A percentile compares a stretch with the other conserved stretches of the same genome.
Conservation (phyloP, 2,797 vertebrate genomes). For the Cyclopterus lumpus region DNA sequence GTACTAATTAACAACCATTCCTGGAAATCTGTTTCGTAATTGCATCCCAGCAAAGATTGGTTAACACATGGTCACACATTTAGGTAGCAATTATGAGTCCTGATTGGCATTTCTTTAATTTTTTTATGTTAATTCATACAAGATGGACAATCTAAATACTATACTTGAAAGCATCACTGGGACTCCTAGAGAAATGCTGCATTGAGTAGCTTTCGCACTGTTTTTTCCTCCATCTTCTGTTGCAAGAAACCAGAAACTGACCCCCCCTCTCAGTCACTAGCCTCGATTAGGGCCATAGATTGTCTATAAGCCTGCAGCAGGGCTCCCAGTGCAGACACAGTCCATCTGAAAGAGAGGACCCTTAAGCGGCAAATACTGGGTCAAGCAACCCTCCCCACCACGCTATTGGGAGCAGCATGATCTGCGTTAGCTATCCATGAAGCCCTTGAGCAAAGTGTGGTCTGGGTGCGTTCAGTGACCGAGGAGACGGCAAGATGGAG, state of each 20-base stretch:
- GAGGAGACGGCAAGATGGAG: conserved; percentile 31
- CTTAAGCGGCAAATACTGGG: neutral
- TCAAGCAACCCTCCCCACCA: neutral
- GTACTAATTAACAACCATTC: conserved; percentile 32
- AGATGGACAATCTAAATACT: neutral
- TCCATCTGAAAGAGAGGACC: neutral
- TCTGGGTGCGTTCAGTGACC: conserved; percentile 20
- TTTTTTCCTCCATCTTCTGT: conserved; percentile 7
- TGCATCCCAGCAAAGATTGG: conserved; percentile 12
- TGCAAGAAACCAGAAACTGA: conserved; percentile 32
- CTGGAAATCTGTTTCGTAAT: conserved; percentile 32
- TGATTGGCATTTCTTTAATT: neutral
- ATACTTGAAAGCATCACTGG: neutral
- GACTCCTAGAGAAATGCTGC: conserved; percentile 6
- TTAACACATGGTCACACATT: conserved; percentile 15
- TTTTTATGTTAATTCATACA: neutral
- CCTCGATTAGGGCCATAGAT: conserved; percentile 35
- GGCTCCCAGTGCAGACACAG: conserved; percentile 7
- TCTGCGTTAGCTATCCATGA: conserved; percentile 21
- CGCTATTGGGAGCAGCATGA: conserved; percentile 29
- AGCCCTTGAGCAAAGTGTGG: conserved; percentile 30
- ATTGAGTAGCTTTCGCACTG: conserved; percentile 26
- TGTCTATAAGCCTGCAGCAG: conserved; percentile 16
- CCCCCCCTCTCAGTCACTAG: conserved; percentile 20
- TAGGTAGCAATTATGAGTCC: conserved; percentile 1